Evolutionary conservation across 2,797 vertebrate genomes (phyloP), one percentile per base, ranked within the genome.

Genomic region (Xiphorhynchus erythropygius): DNA sequence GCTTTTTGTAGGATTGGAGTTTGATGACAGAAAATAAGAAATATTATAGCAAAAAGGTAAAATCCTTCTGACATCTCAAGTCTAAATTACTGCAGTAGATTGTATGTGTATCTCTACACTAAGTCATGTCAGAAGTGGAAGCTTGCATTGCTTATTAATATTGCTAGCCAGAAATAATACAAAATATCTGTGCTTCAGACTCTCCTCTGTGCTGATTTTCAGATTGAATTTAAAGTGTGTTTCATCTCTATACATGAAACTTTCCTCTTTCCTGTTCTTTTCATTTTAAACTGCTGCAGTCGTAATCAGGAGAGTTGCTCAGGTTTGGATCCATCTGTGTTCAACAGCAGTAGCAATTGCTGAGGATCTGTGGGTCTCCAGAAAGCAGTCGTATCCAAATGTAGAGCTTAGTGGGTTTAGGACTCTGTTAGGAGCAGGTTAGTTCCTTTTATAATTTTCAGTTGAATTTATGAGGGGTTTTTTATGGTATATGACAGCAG

Each of bases 11-110:
- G 87, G 55, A 84, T 81, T 93, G 84, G 73, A 73, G 56, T 93
- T 88, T 88, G 95, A 96, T 96, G 91, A 86, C 73, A 70, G 55
- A 92, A 88, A 94, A 93, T 70, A 91, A 87, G 87, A 94, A 95
- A 91, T 91, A 91, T 55, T 95, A 39, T 28, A 71, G 73, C 65
- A 91, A 65, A 75, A 87, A 91, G 93, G 84, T 92, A 93, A 91
- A 94, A 91, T 94, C 71, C 6, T 89, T 42, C 71, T 81, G 90
- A 84, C 52, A 88, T 78, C 62, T 84, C 9, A 28, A 65, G 55
- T 78, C 59, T 93, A 87, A 91, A 86, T 86, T 93, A 59, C 82
- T 84, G 69, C 9, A 2, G 52, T 76, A 68, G 65, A 41, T 80
- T 81, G 50, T 76, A 1, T 73, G 42, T 57, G 42, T 68, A 41